These are phyloP conservation scores for Orycteropus afer DNA, from an alignment of 2,113 vertebrate species.

Conservation along the genomic window DNA sequence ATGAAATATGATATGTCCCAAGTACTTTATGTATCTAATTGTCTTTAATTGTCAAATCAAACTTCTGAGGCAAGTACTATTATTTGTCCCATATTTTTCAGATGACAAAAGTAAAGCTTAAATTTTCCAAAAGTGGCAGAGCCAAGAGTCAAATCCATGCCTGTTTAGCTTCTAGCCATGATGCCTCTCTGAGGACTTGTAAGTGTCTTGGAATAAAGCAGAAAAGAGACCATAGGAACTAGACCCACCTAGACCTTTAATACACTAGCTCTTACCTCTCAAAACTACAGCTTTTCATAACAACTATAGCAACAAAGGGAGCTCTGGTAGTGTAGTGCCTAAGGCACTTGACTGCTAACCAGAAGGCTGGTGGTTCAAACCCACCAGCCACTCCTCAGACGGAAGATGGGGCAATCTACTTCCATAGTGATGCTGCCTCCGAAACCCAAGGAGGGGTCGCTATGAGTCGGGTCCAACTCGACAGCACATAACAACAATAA, in stretches of 20 bases:
- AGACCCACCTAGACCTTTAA: too few relatives aligned
- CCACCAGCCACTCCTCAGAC: too few relatives aligned
- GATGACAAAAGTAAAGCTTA: not conserved
- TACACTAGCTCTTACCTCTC: not conserved
- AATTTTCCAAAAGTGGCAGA: not conserved
- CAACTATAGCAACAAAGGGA: too few relatives aligned
- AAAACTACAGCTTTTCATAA: not conserved
- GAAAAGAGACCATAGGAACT: not conserved
- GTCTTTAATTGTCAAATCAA: conserved; percentile 14
- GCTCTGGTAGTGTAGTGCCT: too few relatives aligned
- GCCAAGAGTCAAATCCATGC: not conserved
- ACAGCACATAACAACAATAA: too few relatives aligned
- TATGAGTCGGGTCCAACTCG: too few relatives aligned
- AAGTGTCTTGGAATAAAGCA: not conserved
- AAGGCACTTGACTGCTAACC: too few relatives aligned
- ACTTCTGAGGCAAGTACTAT: not conserved
- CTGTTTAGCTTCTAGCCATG: not conserved
- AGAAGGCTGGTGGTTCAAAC: too few relatives aligned
- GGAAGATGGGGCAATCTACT: too few relatives aligned
- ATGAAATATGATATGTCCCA: not conserved
- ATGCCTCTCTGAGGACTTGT: not conserved
- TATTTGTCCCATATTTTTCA: not conserved
- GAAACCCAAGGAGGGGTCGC: too few relatives aligned
- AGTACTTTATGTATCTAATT: not conserved
- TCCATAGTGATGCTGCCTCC: too few relatives aligned